phyloP scores from a whole-genome alignment of 37 sponge, comb jelly and placozoan species.

The Trichoplax adhaerens region DNA sequence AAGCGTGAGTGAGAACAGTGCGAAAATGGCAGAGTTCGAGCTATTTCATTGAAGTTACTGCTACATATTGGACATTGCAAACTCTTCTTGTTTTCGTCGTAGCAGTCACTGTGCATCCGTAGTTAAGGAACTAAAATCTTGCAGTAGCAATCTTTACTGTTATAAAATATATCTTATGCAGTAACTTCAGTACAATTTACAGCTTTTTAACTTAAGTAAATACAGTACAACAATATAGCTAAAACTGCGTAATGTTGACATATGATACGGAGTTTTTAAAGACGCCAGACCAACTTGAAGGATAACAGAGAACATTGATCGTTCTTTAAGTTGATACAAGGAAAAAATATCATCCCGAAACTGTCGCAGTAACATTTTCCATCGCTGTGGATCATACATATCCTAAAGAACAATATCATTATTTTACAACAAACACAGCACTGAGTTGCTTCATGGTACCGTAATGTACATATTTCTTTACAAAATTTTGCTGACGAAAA shows the following conservation, averaged over 20 bases:
- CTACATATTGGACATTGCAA: slow-evolving; percentile 86
- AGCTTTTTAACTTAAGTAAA: no score
- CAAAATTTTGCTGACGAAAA: no score
- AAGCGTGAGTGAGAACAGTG: slow-evolving; percentile 87
- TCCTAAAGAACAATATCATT: slow-evolving; percentile 55
- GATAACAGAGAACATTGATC: slow-evolving; percentile 54
- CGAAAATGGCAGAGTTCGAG: slow-evolving; percentile 80
- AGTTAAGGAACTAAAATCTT: background rate
- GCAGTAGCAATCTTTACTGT: background rate
- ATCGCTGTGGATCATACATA: slow-evolving; percentile 14
- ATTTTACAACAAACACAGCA: background rate
- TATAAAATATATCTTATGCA: background rate
- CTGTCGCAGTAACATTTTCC: slow-evolving; percentile 66
- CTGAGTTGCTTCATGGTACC: no score
- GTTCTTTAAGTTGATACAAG: slow-evolving; percentile 63
- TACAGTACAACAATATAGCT: no score
- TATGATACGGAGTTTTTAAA: slow-evolving; percentile 87
- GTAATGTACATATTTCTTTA: no score
- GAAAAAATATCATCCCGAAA: slow-evolving; percentile 73
- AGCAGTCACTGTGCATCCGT: slow-evolving; percentile 43
- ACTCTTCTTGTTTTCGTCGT: slow-evolving; percentile 23
- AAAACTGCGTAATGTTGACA: background rate
- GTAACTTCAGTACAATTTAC: background rate
- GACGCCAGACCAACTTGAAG: slow-evolving; percentile 90
- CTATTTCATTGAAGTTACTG: slow-evolving; percentile 65